A percentile compares a stretch with the other conserved stretches of the same genome.
phyloP scores from a whole-genome alignment of 1,140 invertebrate species.

The Contarinia nasturtii region DNA sequence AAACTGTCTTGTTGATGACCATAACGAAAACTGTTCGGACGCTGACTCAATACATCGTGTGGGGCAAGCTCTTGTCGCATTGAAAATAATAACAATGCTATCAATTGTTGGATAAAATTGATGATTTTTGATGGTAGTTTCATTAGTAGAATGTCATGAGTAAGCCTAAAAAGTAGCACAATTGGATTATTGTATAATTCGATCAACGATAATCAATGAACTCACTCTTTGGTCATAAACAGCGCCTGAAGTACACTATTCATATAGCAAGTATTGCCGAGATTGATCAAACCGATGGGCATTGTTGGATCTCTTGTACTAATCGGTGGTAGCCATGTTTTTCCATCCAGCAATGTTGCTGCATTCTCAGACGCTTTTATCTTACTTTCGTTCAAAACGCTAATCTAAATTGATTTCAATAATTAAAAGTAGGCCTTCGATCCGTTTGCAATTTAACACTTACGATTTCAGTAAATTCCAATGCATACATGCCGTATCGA shows the following conservation, averaged over 20 bases:
- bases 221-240: conserved; percentile 59
- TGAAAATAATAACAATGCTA: conserved; percentile 52
- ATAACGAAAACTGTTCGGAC: conserved; percentile 53
- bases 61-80: conserved; percentile 43
- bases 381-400: too few species aligned
- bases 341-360: too few species aligned
- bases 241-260: conserved; percentile 69
- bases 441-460: too few species aligned
- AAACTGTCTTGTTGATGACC: conserved; percentile 74
- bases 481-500: too few species aligned
- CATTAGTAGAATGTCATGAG: conserved; percentile 33
- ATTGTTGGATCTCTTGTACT: too few species aligned
- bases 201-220: conserved; percentile 17
- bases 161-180: conserved; percentile 27
- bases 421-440: too few species aligned
- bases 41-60: conserved; percentile 39
- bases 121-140: conserved; percentile 31
- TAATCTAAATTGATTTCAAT: too few species aligned
- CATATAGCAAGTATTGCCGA: conserved; percentile 78
- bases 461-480: too few species aligned
- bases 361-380: too few species aligned
- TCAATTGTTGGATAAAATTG: conserved; percentile 47
- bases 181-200: neutral
- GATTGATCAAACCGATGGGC: conserved; percentile 50
- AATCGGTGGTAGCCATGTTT: too few species aligned